Evolutionary conservation across 1,140 invertebrate species (phyloP).

Genomic region (Scaptomyza graminum): DNA sequence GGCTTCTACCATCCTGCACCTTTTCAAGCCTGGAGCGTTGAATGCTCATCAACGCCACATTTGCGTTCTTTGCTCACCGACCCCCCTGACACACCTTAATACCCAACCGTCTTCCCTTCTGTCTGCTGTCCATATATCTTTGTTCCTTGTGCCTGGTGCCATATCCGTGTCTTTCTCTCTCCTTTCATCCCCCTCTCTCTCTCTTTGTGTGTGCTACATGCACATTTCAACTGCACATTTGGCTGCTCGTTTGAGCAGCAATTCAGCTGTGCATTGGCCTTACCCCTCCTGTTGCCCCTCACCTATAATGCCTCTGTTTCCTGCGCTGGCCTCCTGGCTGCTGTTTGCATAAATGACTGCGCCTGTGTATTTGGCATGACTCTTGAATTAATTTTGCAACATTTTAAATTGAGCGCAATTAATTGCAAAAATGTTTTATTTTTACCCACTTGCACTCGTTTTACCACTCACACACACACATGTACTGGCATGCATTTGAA

Average conservation of each 20-base stretch:
- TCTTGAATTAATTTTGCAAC: conserved; percentile 84
- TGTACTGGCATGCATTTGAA: neutral
- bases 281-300: neutral
- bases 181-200: conserved; percentile 5
- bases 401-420: conserved; percentile 84
- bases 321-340: neutral
- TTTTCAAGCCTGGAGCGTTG: conserved; percentile 37
- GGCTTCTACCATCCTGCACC: conserved; percentile 30
- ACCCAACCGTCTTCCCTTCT: neutral
- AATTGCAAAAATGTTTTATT: conserved; percentile 83
- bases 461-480: conserved; percentile 38
- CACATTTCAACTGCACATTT: conserved; percentile 72
- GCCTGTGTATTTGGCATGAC: conserved; percentile 82
- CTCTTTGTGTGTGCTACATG: conserved; percentile 22
- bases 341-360: conserved; percentile 81
- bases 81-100: neutral
- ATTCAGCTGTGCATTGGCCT: conserved; percentile 64
- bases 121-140: no score
- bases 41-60: conserved; percentile 78
- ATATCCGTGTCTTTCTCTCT: conserved; percentile 1
- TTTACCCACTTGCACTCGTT: conserved; percentile 78
- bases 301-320: neutral
- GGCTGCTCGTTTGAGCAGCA: conserved; percentile 77
- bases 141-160: neutral
- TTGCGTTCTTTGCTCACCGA: conserved; percentile 43